Base-by-base conservation (phyloP, 2,888 invertebrate species). In the Brenthis daphne region DNA sequence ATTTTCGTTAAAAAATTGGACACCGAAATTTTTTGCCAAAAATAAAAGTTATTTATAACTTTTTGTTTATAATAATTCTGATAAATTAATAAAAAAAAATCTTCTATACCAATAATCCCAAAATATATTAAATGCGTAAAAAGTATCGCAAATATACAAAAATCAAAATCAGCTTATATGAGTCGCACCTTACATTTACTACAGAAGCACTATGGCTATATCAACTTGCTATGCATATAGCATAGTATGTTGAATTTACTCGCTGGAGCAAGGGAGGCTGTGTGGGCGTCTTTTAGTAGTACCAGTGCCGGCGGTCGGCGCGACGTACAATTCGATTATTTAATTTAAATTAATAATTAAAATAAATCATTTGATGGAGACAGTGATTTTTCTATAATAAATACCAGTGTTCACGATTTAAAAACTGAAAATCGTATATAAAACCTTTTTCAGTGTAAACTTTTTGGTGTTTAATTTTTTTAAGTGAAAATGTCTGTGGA, bases 401-500 rank as follows among this genome's bases (percentile, higher is more conserved):
- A 77, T 73, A 76, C 80, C 80, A 85, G 87, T 89, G 88, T 77
- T 79, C 57, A 64, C 68, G 66, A 67, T 67, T 68, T 65, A 60
- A 84, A 50, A 67, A 65, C 61, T 61, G 47, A 63, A 64, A 67
- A 67, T 55, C 51, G 14, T 51, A 55, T 57, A 65, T 48, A 63
- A 57, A 73, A 78, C 68, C 64, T 75, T 74, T 77, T 75, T 69
- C 79, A 78, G 81, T 84, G 84, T 79, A 82, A 81, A 83, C 82
- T 82, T 84, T 85, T 80, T 80, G 67, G 88, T 88, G 86, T 80
- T 78, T 78, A 80, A 77, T 78, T 80, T 82, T 81, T 65, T 64
- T 58, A 68, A 85, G 85, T 87, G 86, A 83, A 81, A 84, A 94
- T 94, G 93, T 90, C 93, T 72, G 84, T 88, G 75, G 94, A 94